Percentiles rank a stretch among this genome's conserved stretches.
Conservation (phyloP, 2,797 vertebrate genomes). For the Scleropages formosus region DNA sequence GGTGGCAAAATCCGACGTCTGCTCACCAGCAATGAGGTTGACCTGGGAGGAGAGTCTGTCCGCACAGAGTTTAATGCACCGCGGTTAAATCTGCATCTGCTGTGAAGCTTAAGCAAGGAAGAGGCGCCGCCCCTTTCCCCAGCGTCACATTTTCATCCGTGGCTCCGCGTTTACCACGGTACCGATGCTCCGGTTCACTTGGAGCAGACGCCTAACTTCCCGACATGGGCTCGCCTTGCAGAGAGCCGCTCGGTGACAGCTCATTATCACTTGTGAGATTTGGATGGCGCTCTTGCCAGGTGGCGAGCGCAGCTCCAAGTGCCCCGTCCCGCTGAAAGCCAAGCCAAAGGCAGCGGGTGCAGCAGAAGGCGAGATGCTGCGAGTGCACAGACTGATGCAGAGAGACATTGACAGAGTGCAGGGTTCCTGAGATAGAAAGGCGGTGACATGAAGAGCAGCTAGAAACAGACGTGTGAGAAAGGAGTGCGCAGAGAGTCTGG, state of each 20-base stretch:
- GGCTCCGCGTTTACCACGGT: too few relatives aligned
- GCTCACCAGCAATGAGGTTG: too few relatives aligned
- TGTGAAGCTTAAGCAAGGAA: too few relatives aligned
- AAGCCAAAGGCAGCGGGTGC: background rate
- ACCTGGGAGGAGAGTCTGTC: too few relatives aligned
- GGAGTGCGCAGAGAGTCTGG: background rate
- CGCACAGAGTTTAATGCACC: too few relatives aligned
- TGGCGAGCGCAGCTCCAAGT: background rate
- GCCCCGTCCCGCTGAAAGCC: background rate
- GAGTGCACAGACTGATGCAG: background rate
- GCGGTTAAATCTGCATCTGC: too few relatives aligned
- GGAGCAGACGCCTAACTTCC: background rate
- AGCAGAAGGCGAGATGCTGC: background rate
- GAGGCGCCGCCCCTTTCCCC: too few relatives aligned
- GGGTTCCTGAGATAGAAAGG: slow-evolving; percentile 6
- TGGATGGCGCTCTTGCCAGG: background rate
- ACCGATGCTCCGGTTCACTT: too few relatives aligned
- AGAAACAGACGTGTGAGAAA: background rate
- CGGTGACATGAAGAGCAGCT: too few relatives aligned
- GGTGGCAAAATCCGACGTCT: too few relatives aligned
- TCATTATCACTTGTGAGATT: slow-evolving; percentile 23
- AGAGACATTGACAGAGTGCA: slow-evolving; percentile 6
- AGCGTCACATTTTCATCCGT: too few relatives aligned
- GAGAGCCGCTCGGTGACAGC: slow-evolving; percentile 45
- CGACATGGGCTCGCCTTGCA: slow-evolving; percentile 31